Conservation (phyloP, 2,113 vertebrate species). For the Dendrocopos noguchii region DNA sequence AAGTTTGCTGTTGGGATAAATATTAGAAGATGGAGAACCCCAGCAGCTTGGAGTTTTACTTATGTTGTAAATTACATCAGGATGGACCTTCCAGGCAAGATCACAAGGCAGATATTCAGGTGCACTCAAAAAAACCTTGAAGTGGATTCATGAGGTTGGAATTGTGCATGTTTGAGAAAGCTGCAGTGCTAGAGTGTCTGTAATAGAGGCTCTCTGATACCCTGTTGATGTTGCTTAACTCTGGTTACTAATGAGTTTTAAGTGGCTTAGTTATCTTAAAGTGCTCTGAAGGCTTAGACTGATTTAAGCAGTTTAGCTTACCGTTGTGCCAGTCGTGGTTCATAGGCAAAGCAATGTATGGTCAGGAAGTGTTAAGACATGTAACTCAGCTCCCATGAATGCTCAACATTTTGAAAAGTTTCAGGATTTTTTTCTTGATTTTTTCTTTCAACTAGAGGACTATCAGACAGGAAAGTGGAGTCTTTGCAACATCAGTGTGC, state of each 20-base stretch:
- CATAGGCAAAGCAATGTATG: background rate
- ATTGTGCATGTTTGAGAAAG: background rate
- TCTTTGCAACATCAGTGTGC: background rate
- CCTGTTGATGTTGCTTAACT: background rate
- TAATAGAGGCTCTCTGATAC: background rate
- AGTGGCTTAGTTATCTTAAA: conserved; percentile 26
- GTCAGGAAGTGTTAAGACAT: background rate
- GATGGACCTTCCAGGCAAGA: background rate
- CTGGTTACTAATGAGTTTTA: conserved; percentile 1
- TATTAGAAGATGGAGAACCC: background rate
- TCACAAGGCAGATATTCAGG: background rate
- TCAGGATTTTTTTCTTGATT: background rate
- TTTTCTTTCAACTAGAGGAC: background rate
- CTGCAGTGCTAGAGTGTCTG: background rate
- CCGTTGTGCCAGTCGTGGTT: background rate
- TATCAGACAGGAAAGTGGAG: background rate
- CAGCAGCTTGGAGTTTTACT: background rate
- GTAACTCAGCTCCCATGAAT: background rate
- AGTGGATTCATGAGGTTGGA: background rate
- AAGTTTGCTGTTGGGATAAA: background rate
- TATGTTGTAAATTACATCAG: background rate
- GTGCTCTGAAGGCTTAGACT: background rate
- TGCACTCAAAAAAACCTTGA: background rate
- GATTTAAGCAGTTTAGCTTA: conserved; percentile 13
- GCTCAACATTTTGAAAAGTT: background rate